Percentiles rank a stretch among this genome's conserved stretches.
Conservation (phyloP, 2,888 invertebrate genomes). For the Pilophorus perplexus region DNA sequence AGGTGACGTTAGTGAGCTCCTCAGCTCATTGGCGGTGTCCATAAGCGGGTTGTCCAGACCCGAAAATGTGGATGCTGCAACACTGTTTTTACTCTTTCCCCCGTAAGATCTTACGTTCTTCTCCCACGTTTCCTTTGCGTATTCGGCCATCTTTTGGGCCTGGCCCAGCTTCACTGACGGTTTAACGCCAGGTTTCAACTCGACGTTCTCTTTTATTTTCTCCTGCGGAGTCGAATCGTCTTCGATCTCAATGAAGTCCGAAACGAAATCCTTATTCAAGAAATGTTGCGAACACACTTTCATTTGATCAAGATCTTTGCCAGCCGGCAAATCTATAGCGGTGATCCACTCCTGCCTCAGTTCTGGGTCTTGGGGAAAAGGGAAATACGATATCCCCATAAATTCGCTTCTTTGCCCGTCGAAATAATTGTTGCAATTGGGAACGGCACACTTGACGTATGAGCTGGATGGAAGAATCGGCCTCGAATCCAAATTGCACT, state of each 20-base stretch:
- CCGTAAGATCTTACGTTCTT: no score
- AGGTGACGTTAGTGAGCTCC: not conserved
- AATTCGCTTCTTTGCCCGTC: constrained; percentile 22
- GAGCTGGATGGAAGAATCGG: not conserved
- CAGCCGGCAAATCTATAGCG: not conserved
- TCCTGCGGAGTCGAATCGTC: not conserved
- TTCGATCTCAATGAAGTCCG: not conserved
- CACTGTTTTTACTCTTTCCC: no score
- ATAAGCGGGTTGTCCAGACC: not conserved
- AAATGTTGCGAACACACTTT: constrained; percentile 26
- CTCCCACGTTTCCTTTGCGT: no score
- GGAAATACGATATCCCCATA: constrained; percentile 20
- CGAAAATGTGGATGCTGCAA: not conserved
- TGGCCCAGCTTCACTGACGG: not conserved
- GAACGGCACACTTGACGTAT: constrained; percentile 31
- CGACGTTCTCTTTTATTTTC: not conserved
- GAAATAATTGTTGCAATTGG: constrained; percentile 29
- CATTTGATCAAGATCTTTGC: not conserved
- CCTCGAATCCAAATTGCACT: no score
- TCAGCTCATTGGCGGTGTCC: not conserved
- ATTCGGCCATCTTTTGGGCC: not conserved
- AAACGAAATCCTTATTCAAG: not conserved
- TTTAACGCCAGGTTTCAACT: not conserved
- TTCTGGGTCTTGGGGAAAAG: constrained; percentile 19
- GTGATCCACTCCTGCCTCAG: constrained; percentile 17